phyloP scores from a whole-genome alignment of 2,113 vertebrate species.

The Cynocephalus volans region DNA sequence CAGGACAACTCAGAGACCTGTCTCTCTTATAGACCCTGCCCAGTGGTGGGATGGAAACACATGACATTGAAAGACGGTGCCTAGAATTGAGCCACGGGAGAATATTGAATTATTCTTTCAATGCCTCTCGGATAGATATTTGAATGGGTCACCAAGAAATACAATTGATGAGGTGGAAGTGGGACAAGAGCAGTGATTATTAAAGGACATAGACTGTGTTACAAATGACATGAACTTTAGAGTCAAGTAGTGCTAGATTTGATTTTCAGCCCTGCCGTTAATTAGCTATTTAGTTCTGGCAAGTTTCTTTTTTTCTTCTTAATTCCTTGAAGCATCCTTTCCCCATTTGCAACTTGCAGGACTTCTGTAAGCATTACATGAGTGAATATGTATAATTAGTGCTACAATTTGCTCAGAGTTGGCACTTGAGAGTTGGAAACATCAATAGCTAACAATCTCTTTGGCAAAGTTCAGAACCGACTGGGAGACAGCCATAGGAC shows the following conservation, averaged over 20 bases:
- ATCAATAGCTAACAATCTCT: neutral
- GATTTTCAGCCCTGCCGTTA: neutral
- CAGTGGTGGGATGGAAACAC: neutral
- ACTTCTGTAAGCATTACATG: neutral
- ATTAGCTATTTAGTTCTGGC: neutral
- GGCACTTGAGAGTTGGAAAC: neutral
- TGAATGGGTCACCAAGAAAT: neutral
- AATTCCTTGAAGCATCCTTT: neutral
- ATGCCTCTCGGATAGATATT: neutral
- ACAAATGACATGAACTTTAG: neutral
- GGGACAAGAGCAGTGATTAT: too few species aligned
- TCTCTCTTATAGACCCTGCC: neutral
- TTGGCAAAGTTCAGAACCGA: neutral
- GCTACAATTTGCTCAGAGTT: neutral
- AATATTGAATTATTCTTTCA: neutral
- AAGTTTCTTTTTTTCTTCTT: neutral
- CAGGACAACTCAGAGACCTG: neutral
- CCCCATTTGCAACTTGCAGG: neutral
- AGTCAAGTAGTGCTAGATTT: neutral
- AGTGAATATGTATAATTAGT: neutral
- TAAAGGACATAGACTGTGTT: neutral
- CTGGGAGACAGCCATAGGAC: neutral
- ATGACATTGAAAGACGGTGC: accelerated
- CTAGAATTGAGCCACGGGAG: neutral
- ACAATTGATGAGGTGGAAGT: neutral